These are phyloP conservation scores for Macrobrachium rosenbergii DNA, from an alignment of 1,140 invertebrate genomes.

Conservation along the genomic window DNA sequence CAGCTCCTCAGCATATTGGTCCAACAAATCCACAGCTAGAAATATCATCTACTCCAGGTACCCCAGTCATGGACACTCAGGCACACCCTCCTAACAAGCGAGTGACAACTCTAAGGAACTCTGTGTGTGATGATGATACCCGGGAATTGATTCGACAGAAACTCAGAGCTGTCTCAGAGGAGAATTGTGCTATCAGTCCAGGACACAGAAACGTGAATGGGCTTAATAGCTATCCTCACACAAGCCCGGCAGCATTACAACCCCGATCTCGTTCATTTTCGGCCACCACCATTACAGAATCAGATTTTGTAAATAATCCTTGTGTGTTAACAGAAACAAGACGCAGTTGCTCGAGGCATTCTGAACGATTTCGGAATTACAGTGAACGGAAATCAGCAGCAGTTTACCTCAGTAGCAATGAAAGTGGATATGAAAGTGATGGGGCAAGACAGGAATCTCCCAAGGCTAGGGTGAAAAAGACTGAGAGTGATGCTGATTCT, in stretches of 20 bases:
- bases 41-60: neutral
- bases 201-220: constrained; percentile 44
- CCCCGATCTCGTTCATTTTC: constrained; percentile 67
- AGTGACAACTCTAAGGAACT: constrained; percentile 36
- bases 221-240: constrained; percentile 38
- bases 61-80: constrained; percentile 23
- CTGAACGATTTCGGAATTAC: constrained; percentile 71
- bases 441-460: constrained; percentile 72
- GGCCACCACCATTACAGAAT: constrained; percentile 73
- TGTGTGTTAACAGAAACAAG: constrained; percentile 67
- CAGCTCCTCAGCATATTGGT: neutral
- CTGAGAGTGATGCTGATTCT: constrained; percentile 67
- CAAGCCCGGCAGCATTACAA: constrained; percentile 30
- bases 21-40: neutral
- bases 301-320: constrained; percentile 75
- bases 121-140: constrained; percentile 58
- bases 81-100: constrained; percentile 11
- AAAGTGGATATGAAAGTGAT: constrained; percentile 86
- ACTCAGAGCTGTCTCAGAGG: constrained; percentile 61
- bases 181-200: constrained; percentile 57
- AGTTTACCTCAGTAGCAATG: constrained; percentile 77
- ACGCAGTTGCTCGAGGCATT: neutral
- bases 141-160: constrained; percentile 62
- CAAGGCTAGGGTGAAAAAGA: constrained; percentile 54
- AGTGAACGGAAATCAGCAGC: constrained; percentile 76